Conservation (phyloP, 2,888 invertebrate genomes). For the Nomada lathburiana region DNA sequence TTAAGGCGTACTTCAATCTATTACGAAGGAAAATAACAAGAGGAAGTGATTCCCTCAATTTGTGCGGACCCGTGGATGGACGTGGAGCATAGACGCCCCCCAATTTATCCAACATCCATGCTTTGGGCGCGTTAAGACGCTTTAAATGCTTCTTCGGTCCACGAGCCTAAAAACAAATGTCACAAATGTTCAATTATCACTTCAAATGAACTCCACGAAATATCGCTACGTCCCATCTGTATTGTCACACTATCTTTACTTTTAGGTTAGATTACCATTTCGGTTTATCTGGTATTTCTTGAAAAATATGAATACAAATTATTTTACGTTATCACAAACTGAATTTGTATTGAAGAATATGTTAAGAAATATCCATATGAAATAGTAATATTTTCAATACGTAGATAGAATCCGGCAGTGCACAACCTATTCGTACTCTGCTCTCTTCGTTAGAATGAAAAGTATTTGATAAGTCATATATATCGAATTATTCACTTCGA, state of each 20-base stretch:
- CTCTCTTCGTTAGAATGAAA: slow-evolving; percentile 14
- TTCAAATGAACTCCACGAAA: background rate
- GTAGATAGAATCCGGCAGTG: background rate
- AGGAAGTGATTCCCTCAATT: slow-evolving; percentile 97
- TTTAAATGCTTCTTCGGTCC: slow-evolving; percentile 99
- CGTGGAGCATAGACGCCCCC: slow-evolving; percentile 99
- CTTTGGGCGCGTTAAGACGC: slow-evolving; percentile 99
- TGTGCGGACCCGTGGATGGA: slow-evolving; percentile 99
- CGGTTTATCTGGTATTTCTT: background rate
- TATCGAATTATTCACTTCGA: slow-evolving; percentile 57
- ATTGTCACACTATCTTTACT: background rate
- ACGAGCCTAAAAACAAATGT: slow-evolving; percentile 90
- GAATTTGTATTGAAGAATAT: background rate
- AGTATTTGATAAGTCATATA: slow-evolving; percentile 54
- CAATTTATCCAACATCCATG: slow-evolving; percentile 99
- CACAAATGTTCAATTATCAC: background rate
- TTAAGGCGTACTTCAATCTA: slow-evolving; percentile 98
- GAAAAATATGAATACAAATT: background rate
- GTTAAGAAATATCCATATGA: slow-evolving; percentile 5
- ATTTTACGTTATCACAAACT: background rate
- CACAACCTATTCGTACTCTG: slow-evolving; percentile 21
- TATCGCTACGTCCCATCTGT: background rate
- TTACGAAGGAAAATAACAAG: slow-evolving; percentile 98
- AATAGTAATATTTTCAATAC: background rate
- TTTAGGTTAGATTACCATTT: slow-evolving; percentile 29